phyloP scores from a whole-genome alignment of 2,113 vertebrate genomes.

The Ramphastos sulfuratus region DNA sequence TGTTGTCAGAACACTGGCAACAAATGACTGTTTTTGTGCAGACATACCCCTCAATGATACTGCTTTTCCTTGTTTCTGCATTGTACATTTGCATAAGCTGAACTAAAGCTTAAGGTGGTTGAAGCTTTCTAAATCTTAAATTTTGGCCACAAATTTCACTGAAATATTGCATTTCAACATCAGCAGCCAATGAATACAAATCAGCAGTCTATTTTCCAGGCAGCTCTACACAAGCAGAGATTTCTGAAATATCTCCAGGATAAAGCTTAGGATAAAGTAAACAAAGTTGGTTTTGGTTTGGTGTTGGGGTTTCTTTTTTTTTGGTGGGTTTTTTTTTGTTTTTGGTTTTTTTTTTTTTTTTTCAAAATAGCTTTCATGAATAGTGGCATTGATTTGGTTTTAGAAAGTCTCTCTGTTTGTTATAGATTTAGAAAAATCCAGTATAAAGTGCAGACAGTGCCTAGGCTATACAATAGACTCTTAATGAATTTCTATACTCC shows the following conservation, averaged over 20 bases:
- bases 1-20: not conserved
- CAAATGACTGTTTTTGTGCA: not conserved
- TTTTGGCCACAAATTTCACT: not conserved
- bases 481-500: not conserved
- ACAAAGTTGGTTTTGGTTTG: not conserved
- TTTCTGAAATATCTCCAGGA: not conserved
- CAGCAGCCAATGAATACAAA: not conserved
- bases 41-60: not conserved
- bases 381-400: not conserved
- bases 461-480: not conserved
- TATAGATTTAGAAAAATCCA: not conserved
- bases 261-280: not conserved
- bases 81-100: not conserved
- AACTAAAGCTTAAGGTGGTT: not conserved
- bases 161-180: not conserved
- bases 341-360: not conserved
- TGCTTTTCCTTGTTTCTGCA: not conserved
- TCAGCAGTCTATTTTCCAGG: not conserved
- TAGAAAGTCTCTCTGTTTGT: not conserved
- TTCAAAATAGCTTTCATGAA: not conserved
- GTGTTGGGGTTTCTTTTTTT: too few species aligned
- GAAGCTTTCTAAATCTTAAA: not conserved
- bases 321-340: too few species aligned
- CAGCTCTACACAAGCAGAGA: not conserved
- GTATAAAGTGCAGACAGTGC: not conserved